These are phyloP conservation scores for Neolamprologus caudopunctatus DNA, from an alignment of 2,113 vertebrate genomes.

Conservation along the genomic window DNA sequence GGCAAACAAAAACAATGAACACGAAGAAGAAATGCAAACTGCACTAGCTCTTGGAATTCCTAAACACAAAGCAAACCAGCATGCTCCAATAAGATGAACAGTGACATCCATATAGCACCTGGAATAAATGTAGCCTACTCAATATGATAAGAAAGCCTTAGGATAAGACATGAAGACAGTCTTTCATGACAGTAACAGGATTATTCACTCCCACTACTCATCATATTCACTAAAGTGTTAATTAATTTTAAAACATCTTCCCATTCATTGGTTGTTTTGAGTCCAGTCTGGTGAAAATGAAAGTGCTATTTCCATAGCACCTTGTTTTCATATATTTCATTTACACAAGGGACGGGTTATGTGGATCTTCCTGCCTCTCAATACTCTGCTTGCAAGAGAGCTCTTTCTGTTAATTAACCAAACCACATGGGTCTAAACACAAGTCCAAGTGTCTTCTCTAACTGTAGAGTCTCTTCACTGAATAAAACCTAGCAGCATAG, in stretches of 20 bases:
- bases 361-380: constrained; percentile 33
- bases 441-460: constrained; percentile 44
- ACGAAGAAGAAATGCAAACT: constrained; percentile 43
- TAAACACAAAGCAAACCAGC: not conserved
- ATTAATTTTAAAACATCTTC: not conserved
- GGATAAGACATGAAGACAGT: not conserved
- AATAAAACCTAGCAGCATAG: constrained; percentile 43
- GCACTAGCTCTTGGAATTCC: constrained; percentile 36
- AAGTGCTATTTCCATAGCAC: not conserved
- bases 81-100: not conserved
- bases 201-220: constrained; percentile 5
- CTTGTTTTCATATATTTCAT: constrained; percentile 15
- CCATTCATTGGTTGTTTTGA: not conserved
- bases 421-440: constrained; percentile 50
- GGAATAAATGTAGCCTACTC: not conserved
- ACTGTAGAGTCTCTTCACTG: constrained; percentile 21
- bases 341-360: not conserved
- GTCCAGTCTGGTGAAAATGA: not conserved
- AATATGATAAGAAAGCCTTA: not conserved
- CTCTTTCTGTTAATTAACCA: constrained; percentile 56
- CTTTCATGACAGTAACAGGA: constrained; percentile 41
- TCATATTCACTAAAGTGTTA: not conserved
- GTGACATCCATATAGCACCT: not conserved
- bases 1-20: constrained; percentile 60
- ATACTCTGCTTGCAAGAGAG: constrained; percentile 33